Percentiles rank a stretch among this genome's conserved stretches.
These are phyloP conservation scores for Arizona elegans DNA, from an alignment of 2,113 vertebrate species.

Conservation along the genomic window DNA sequence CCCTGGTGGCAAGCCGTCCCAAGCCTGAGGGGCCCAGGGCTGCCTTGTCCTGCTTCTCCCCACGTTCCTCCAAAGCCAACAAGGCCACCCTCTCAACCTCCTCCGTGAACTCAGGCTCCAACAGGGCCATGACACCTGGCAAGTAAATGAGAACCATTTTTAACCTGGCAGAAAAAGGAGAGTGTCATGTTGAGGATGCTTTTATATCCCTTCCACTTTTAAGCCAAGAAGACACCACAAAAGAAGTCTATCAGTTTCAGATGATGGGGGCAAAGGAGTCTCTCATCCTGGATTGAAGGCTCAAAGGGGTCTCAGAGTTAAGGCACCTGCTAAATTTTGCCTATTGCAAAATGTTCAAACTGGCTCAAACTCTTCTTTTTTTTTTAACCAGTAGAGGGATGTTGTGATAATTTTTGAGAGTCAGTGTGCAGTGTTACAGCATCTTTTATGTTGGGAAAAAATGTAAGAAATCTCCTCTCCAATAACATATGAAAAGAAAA, in stretches of 20 bases:
- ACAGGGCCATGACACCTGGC: too few relatives aligned
- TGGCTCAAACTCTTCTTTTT: not conserved
- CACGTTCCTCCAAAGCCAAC: too few relatives aligned
- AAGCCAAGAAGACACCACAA: not conserved
- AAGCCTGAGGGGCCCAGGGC: too few relatives aligned
- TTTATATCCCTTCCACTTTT: not conserved
- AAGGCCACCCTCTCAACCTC: too few relatives aligned
- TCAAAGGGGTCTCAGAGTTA: not conserved
- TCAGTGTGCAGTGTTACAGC: not conserved
- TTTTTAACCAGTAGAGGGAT: not conserved
- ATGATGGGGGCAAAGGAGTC: not conserved
- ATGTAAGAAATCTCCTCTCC: not conserved
- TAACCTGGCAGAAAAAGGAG: not conserved
- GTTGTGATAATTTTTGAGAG: not conserved
- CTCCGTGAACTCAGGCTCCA: too few relatives aligned
- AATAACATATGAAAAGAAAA: not conserved
- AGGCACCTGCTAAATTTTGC: not conserved
- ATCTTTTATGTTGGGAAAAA: not conserved
- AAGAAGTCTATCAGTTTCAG: not conserved
- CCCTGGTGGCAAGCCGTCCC: too few relatives aligned
- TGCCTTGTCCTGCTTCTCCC: too few relatives aligned
- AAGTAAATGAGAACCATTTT: not conserved
- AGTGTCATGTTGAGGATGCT: not conserved
- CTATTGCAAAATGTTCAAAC: not conserved
- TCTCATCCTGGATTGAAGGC: not conserved